phyloP scores from a whole-genome alignment of 2,797 vertebrate genomes.

The Parotocinclus haroldoi region DNA sequence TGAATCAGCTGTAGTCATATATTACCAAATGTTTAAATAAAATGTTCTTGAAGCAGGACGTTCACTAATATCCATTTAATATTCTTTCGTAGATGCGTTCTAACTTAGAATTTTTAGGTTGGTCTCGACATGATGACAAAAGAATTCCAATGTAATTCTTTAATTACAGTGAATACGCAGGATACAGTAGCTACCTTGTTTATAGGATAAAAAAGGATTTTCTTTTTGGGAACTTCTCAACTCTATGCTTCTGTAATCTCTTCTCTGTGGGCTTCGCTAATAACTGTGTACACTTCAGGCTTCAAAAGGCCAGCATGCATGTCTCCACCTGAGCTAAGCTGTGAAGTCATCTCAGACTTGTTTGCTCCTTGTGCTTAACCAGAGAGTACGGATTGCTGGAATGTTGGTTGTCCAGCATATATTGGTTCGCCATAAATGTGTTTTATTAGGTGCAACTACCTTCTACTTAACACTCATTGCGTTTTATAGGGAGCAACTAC shows the following conservation, averaged over 20 bases:
- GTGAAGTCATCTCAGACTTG: slow-evolving; percentile 33
- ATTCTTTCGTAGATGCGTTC: no score
- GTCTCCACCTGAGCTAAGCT: slow-evolving; percentile 33
- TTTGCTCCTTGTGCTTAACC: slow-evolving; percentile 37
- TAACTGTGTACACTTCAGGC: slow-evolving; percentile 20
- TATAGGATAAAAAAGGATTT: slow-evolving; percentile 38
- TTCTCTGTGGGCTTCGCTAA: slow-evolving; percentile 40
- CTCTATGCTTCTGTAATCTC: slow-evolving; percentile 35
- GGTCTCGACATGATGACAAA: slow-evolving; percentile 7
- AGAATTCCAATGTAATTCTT: slow-evolving; percentile 15
- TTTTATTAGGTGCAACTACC: no score
- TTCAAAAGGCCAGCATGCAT: slow-evolving; percentile 31
- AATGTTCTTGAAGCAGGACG: no score
- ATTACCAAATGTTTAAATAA: no score
- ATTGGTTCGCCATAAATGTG: not conserved
- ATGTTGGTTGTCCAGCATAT: not conserved
- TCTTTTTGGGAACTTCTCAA: slow-evolving; percentile 41
- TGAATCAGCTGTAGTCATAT: no score
- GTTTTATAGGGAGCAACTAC: no score
- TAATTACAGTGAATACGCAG: slow-evolving; percentile 22
- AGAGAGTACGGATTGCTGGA: slow-evolving; percentile 42
- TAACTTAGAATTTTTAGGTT: not conserved
- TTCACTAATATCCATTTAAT: no score
- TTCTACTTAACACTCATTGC: no score
- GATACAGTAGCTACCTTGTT: slow-evolving; percentile 30